Conservation (phyloP, 2,797 vertebrate species). For the Caiman crocodilus region DNA sequence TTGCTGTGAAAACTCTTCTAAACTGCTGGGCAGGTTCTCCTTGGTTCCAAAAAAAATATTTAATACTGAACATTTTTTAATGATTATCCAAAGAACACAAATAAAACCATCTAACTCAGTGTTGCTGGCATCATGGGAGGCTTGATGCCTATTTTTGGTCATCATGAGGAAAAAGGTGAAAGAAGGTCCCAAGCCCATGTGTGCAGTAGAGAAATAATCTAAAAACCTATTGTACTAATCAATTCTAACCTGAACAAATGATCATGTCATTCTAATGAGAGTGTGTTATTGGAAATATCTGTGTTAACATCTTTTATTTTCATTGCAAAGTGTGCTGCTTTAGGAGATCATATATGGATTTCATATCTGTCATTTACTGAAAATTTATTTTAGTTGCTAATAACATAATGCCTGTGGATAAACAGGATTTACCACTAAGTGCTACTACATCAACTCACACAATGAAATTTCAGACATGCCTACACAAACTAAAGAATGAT, state of each 20-base stretch:
- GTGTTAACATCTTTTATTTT: neutral
- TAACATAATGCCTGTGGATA: neutral
- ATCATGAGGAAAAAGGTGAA: neutral
- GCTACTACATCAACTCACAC: neutral
- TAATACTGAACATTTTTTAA: constrained; percentile 26
- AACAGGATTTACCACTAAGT: neutral
- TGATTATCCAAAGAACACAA: constrained; percentile 53
- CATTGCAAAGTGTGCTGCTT: neutral
- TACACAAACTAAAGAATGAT: neutral
- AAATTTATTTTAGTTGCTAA: neutral
- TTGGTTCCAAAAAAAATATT: constrained; percentile 56
- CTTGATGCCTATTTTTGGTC: neutral
- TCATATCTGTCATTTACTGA: neutral
- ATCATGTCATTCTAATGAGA: neutral
- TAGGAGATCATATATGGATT: neutral
- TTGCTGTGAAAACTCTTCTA: constrained; percentile 44
- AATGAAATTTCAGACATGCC: neutral
- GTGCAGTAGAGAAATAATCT: neutral
- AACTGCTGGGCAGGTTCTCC: constrained; percentile 17
- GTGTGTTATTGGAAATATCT: neutral
- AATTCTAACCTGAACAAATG: neutral
- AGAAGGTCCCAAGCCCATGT: neutral
- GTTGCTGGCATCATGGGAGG: neutral
- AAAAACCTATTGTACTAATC: neutral
- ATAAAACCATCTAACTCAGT: constrained; percentile 5